Base-by-base conservation (phyloP, 2,888 invertebrate species). In the Dromius quadrimaculatus region DNA sequence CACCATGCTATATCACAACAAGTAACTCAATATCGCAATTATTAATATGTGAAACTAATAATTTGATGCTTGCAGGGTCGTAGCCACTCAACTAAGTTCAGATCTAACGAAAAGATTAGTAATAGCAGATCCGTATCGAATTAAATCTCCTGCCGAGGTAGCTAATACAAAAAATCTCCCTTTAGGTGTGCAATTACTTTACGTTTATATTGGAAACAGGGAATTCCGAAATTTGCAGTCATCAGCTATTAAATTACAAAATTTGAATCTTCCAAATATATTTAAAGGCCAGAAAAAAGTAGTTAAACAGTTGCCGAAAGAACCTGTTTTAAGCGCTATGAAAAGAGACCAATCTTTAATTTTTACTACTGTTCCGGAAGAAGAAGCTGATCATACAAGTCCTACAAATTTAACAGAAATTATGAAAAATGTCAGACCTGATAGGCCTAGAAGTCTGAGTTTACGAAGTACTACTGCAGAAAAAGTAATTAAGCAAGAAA, bases 1-100 rank as follows among this genome's bases (percentile, higher is more conserved):
- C 63, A 88, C 91, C 62, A 86, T 97, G 69, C 86, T 96, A 71
- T 95, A 93, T 79, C 94, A 95, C 80, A 95, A 94, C 81, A 94
- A 93, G 95, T 95, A 83, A 28, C 11, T 72, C 41, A 70, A 20
- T 70, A 45, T 20, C 28, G 22, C 15, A 70, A 20, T 47, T 45
- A 9, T 38, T 11, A 22, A 41, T 50, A 6, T 28, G 34, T 43
- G 47, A 38, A 70, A 61, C 22, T 6, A 54, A 19, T 72, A 17
- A 65, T 20, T 47, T 54, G 45, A 43, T 71, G 73, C 73, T 84
- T 83, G 36, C 80, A 94, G 94, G 83, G 91, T 94, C 75, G 89
- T 94, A 54, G 90, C 92, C 34, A 91, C 94, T 0, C 94, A 94
- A 78, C 81, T 94, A 2, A 89, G 89, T 36, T 86, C 90, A 2